Base-by-base conservation (phyloP, 30 jellyfish, hydroid and myxozoan genomes). In the Pelagia noctiluca region DNA sequence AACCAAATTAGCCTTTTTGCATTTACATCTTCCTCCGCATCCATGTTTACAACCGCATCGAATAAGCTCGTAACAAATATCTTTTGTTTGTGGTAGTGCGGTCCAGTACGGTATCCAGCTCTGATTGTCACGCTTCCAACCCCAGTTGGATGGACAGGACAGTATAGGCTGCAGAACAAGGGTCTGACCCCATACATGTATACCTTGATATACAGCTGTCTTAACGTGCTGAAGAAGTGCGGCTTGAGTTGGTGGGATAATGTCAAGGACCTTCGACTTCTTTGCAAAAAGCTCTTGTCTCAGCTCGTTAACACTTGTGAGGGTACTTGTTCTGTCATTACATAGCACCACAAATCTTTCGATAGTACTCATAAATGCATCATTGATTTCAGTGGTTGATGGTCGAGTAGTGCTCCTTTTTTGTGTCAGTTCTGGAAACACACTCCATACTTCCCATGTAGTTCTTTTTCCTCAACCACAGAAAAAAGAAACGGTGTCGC, bases 221-320 rank as follows among this genome's bases (percentile, higher is more conserved):
- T 42, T 42, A 42, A 42, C 57, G 8, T 8, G n/a, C n/a, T 42
- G 12, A 42, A 42, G 57, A 42, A 42, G 57, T 42, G 57, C 57
- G 57, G 57, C 57, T 42, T 42, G 57, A 42, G 57, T 42, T 42
- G 57, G 57, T 42, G 57, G 57, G 57, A 42, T 42, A n/a, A n/a
- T 42, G 57, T 42, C 57, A 42, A 42, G 57, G 57, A 42, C 57
- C 16, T 5, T n/a, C n/a, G n/a, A n/a, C n/a, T n/a, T 16, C 16
- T 42, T 42, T 42, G 8, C 57, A 42, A 42, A 42, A 42, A 42
- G 57, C 57, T 42, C 57, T 42, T 42, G 57, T 42, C 57, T 42
- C 57, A 42, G 57, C 57, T 42, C 16, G 57, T 42, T 5, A 42
- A n/a, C n/a, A n/a, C n/a, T 16, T 42, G 8, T 42, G 57, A 42